A percentile compares a stretch with the other conserved stretches of the same genome.
phyloP scores from a whole-genome alignment of 2,113 vertebrate genomes.

The Sardina pilchardus region DNA sequence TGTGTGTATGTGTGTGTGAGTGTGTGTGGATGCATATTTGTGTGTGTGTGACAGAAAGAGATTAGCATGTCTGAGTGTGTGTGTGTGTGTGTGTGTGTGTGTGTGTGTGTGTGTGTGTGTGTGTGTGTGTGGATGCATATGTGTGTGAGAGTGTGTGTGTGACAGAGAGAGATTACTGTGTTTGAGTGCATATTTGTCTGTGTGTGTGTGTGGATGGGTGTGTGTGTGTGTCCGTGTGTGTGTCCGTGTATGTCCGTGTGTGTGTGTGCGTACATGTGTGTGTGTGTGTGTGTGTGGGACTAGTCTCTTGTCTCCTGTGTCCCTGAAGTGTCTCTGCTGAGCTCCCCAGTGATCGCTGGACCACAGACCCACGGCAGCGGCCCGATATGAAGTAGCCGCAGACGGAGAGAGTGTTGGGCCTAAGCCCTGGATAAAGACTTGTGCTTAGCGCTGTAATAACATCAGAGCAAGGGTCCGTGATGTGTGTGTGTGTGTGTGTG shows the following conservation, averaged over 20 bases:
- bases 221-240: not conserved
- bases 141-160: not conserved
- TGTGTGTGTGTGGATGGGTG: not conserved
- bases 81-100: no score
- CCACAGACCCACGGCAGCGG: not conserved
- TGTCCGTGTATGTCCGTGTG: no score
- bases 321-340: not conserved
- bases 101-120: no score
- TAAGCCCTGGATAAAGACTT: slow-evolving; percentile 35
- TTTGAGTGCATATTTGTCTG: not conserved
- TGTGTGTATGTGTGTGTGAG: not conserved
- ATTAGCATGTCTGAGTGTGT: not conserved
- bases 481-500: no score
- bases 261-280: not conserved
- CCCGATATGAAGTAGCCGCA: slow-evolving; percentile 30
- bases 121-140: not conserved
- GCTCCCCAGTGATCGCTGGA: not conserved
- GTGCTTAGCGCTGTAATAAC: slow-evolving; percentile 32
- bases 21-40: not conserved
- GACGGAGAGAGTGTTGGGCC: slow-evolving; percentile 16
- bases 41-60: not conserved
- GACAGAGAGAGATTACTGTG: no score
- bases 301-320: not conserved
- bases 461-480: not conserved
- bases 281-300: not conserved